Conservation (phyloP, 2,888 invertebrate genomes). For the Eubasilissa splendida region DNA sequence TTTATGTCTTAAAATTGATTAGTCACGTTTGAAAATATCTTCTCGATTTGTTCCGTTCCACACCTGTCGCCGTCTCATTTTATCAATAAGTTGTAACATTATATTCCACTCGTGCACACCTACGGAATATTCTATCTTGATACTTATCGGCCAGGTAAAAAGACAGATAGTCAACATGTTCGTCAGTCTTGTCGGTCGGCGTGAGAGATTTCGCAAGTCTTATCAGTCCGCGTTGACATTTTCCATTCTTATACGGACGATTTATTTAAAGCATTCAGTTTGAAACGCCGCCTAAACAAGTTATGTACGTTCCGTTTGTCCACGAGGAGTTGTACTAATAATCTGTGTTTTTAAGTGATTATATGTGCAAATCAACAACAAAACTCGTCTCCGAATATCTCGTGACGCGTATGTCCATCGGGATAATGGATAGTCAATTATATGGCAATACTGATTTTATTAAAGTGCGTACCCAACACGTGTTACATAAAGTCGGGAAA, state of each 20-base stretch:
- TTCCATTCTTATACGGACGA: neutral
- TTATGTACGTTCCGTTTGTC: neutral
- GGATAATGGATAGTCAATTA: neutral
- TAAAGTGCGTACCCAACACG: too few species aligned
- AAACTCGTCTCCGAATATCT: constrained; percentile 16
- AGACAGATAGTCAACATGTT: constrained; percentile 12
- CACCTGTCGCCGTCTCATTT: constrained; percentile 7
- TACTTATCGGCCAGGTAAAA: constrained; percentile 24
- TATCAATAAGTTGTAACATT: constrained; percentile 25
- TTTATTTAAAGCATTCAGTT: constrained; percentile 5
- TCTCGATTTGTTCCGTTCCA: neutral
- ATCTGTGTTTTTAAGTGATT: neutral
- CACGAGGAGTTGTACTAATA: neutral
- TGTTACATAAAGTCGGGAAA: too few species aligned
- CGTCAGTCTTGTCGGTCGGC: constrained; percentile 16
- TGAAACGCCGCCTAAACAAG: neutral
- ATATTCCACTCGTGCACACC: constrained; percentile 13
- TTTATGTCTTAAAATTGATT: too few species aligned
- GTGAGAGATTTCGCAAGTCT: constrained; percentile 30
- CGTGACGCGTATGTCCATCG: constrained; percentile 2
- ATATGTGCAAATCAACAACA: neutral
- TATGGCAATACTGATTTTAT: constrained; percentile 6
- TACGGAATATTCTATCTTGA: constrained; percentile 10
- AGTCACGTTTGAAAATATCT: constrained; percentile 3
- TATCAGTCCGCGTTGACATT: constrained; percentile 29